Base-by-base conservation (phyloP, 1,140 invertebrate genomes). In the Leptopilina clavipes region DNA sequence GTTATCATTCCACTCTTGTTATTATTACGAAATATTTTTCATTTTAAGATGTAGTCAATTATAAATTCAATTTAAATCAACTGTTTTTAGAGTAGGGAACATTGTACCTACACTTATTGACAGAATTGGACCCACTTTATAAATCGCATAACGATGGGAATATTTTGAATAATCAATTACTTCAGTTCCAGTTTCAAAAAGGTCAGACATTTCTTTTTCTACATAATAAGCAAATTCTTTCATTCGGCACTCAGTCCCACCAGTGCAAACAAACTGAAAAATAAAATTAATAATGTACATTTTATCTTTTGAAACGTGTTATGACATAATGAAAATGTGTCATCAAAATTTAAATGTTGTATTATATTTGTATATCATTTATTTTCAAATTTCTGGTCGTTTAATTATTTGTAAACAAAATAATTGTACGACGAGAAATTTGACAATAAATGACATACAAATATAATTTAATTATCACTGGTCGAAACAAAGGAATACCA, bases 71-170 rank as follows among this genome's bases (percentile, higher is more conserved):
- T 76, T 37, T 40, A 54, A 19, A 72, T 65, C 48, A 52, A 17
- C 12, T 9, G 44, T 40, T 59, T 44, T 12, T 79, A 59, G 56
- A 25, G 17, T 18, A 54, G 19, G 10, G 14, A 65, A 5, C 25
- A 31, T 31, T 31, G 25, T 73, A 86, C 95, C 95, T 96, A 98
- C 97, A 88, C 96, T 97, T 76, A 98, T 93, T 79, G 94, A 97
- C 0, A 98, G 92, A 19, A 98, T 95, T 0, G 96, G 96, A 14
- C 97, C 97, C 25, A 98, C 96, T 95, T 99, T 99, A 90, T 96
- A 99, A 95, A 99, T 97, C n/a, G 95, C 96, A 90, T 98, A 99
- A 81, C 98, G 92, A 88, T 98, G 97, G 7, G 97, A 98, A 86
- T 95, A 96, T 85, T 95, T 94, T 82, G 95, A 97, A 78, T 99